These are phyloP conservation scores for Sitobion miscanthi DNA, from an alignment of 1,140 invertebrate genomes.

Conservation along the genomic window DNA sequence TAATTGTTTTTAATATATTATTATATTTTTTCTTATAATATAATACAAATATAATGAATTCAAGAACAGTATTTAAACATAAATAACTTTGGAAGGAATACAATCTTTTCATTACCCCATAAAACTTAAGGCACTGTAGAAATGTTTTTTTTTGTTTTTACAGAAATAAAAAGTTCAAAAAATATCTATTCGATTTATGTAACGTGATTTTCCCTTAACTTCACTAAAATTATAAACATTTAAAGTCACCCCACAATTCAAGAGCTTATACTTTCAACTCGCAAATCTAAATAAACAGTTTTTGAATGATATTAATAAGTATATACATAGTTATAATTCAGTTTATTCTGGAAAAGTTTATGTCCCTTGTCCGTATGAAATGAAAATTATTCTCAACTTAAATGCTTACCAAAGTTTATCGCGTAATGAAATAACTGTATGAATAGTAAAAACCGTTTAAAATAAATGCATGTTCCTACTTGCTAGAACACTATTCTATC, in stretches of 20 bases:
- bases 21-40: neutral
- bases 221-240: neutral
- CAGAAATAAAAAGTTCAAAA: neutral
- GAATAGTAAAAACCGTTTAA: slow-evolving; percentile 18
- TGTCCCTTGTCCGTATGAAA: neutral
- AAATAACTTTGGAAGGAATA: neutral
- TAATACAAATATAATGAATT: neutral
- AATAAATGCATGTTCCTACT: neutral
- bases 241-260: neutral
- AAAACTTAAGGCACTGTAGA: neutral
- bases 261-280: neutral
- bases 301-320: neutral
- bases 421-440: neutral
- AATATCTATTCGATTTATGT: slow-evolving; percentile 7
- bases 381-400: neutral
- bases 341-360: slow-evolving; percentile 4
- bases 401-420: neutral
- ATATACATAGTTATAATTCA: neutral
- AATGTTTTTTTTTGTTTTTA: neutral
- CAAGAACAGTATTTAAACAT: neutral
- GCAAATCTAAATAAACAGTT: neutral
- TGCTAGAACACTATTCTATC: neutral
- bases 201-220: neutral
- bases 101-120: neutral
- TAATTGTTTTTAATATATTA: neutral